A percentile compares a stretch with the other conserved stretches of the same genome.
phyloP scores from a whole-genome alignment of 2,797 vertebrate species.

The Pantherophis vulpinus region DNA sequence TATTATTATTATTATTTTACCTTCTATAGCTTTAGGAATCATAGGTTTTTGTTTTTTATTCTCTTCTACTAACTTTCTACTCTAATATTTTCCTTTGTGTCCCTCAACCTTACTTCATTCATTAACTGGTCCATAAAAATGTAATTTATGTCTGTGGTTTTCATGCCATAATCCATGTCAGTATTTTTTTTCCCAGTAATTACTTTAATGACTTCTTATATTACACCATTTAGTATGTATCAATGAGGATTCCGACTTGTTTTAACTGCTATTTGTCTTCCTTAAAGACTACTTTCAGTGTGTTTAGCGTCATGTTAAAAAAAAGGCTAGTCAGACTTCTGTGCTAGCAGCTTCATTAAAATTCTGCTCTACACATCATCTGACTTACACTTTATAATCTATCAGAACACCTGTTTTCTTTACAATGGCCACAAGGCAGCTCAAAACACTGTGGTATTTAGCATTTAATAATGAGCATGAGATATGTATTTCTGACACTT shows the following conservation, averaged over 20 bases:
- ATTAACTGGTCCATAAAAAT: constrained; percentile 25
- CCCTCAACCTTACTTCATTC: not conserved
- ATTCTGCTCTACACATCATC: constrained; percentile 79
- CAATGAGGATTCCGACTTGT: constrained; percentile 68
- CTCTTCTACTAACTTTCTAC: not conserved
- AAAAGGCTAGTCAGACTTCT: constrained; percentile 77
- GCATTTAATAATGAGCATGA: constrained; percentile 83
- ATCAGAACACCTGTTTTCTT: constrained; percentile 86
- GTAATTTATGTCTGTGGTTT: not conserved
- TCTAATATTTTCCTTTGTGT: not conserved
- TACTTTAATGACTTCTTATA: constrained; percentile 60
- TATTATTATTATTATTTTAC: too few species aligned
- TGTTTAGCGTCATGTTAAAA: constrained; percentile 75
- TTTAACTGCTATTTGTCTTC: constrained; percentile 69
- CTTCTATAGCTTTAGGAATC: constrained; percentile 18
- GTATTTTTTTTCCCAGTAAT: constrained; percentile 16
- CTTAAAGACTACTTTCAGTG: constrained; percentile 73
- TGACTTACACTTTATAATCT: constrained; percentile 84
- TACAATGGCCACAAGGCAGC: constrained; percentile 85
- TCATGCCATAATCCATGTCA: constrained; percentile 7
- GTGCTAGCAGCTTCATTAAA: constrained; percentile 75
- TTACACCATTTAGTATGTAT: constrained; percentile 62
- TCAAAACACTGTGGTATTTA: constrained; percentile 85
- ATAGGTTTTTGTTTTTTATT: not conserved
- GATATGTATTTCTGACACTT: constrained; percentile 85